phyloP scores from a whole-genome alignment of 2,113 vertebrate species.

The Zeus faber region DNA sequence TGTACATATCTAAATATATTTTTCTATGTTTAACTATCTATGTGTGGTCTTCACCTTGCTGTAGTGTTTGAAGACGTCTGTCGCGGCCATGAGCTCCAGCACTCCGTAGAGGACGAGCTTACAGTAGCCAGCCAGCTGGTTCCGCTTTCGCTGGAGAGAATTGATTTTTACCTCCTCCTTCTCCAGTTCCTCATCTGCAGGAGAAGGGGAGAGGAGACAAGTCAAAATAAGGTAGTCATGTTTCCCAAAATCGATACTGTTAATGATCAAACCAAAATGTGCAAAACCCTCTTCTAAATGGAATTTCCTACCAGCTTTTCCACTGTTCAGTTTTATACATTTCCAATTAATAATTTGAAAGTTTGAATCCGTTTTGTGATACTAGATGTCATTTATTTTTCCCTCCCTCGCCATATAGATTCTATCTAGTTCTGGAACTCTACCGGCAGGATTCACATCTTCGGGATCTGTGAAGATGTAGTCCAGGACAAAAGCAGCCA shows the following conservation, averaged over 20 bases:
- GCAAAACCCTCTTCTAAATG: too few species aligned
- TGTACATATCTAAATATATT: too few species aligned
- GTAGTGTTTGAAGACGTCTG: conserved; percentile 84
- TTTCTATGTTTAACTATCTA: too few species aligned
- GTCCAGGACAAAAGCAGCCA: conserved; percentile 86
- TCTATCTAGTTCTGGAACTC: too few species aligned
- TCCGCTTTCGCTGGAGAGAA: conserved; percentile 77
- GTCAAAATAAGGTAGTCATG: background rate
- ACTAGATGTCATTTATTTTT: too few species aligned
- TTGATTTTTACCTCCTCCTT: conserved; percentile 61
- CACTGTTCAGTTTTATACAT: too few species aligned
- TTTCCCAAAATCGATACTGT: background rate
- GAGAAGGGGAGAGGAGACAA: background rate
- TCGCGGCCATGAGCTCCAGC: conserved; percentile 79
- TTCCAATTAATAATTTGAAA: too few species aligned
- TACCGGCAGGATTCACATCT: conserved; percentile 27
- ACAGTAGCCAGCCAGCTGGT: conserved; percentile 85
- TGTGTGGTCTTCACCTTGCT: conserved; percentile 79
- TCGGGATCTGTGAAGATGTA: conserved; percentile 77
- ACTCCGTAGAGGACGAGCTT: conserved; percentile 82
- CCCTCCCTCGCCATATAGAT: too few species aligned
- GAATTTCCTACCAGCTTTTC: too few species aligned
- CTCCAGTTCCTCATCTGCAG: conserved; percentile 34
- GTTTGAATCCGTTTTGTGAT: too few species aligned
- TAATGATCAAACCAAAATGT: background rate